These are phyloP conservation scores for Kryphioiulus occultus DNA, from an alignment of 2,888 invertebrate species.

Conservation along the genomic window DNA sequence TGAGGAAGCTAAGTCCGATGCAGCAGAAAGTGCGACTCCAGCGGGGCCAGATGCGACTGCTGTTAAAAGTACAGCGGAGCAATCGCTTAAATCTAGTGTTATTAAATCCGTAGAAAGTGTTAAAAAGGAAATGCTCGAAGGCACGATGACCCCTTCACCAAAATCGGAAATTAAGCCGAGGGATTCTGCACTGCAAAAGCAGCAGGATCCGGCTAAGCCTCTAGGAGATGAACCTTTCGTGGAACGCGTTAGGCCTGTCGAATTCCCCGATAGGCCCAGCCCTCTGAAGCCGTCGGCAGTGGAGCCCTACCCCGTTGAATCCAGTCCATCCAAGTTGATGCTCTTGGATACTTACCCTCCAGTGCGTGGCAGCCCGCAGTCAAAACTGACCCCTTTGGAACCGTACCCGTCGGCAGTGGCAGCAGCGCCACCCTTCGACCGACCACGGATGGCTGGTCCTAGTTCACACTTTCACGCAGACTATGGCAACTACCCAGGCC, in stretches of 20 bases:
- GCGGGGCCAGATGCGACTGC: not conserved
- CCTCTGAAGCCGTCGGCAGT: constrained; percentile 55
- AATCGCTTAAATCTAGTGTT: constrained; percentile 45
- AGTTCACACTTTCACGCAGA: constrained; percentile 41
- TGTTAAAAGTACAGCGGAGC: not conserved
- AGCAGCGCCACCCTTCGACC: constrained; percentile 39
- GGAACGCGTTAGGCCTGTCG: constrained; percentile 48
- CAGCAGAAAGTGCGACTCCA: not conserved
- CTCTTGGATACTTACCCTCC: constrained; percentile 54
- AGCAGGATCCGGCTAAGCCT: not conserved
- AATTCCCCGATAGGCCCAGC: constrained; percentile 54
- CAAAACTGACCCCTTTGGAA: constrained; percentile 51
- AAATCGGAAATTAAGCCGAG: not conserved
- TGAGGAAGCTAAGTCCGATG: not conserved
- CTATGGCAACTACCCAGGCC: constrained; percentile 47
- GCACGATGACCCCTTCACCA: not conserved
- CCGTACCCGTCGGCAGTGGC: constrained; percentile 49
- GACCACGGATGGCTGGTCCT: constrained; percentile 48
- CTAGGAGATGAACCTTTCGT: not conserved
- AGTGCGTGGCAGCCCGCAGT: constrained; percentile 52
- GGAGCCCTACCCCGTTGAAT: constrained; percentile 54
- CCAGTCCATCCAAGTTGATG: constrained; percentile 56
- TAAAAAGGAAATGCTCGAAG: constrained; percentile 40
- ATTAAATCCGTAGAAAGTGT: constrained; percentile 50
- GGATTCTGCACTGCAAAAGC: not conserved